phyloP scores from a whole-genome alignment of 2,113 vertebrate genomes.

The Silurus meridionalis region DNA sequence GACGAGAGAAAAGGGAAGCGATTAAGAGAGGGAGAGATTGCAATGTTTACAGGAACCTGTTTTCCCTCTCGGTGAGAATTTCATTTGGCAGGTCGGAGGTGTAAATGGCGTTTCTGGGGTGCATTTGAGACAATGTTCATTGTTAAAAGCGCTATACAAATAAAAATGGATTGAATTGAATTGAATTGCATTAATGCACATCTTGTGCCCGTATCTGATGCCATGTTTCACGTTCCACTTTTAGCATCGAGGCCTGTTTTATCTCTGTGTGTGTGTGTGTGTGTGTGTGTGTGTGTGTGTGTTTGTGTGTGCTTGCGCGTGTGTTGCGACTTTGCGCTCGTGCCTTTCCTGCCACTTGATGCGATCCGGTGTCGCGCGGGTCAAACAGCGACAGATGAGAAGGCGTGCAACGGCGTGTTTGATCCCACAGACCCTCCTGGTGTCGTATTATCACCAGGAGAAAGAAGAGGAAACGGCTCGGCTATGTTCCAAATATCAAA shows the following conservation, averaged over 20 bases:
- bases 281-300: neutral
- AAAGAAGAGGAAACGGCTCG: neutral
- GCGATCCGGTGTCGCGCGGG: neutral
- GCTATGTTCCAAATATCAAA: neutral
- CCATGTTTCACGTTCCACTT: neutral
- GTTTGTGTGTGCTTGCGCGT: neutral
- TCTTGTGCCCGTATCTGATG: neutral
- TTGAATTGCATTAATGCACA: neutral
- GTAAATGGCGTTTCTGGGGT: neutral
- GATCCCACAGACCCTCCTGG: neutral
- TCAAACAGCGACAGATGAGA: slow-evolving; percentile 18
- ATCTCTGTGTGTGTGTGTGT: neutral
- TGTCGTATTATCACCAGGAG: slow-evolving; percentile 11
- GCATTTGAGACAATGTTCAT: too few relatives aligned
- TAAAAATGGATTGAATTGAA: too few relatives aligned
- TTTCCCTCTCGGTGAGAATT: neutral
- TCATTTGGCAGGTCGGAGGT: neutral
- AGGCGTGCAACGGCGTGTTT: neutral
- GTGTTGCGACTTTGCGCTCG: neutral
- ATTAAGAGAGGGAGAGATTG: neutral
- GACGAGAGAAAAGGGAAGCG: neutral
- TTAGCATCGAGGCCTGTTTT: neutral
- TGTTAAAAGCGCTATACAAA: too few relatives aligned
- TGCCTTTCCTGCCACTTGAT: neutral
- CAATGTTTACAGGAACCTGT: slow-evolving; percentile 3